phyloP scores from a whole-genome alignment of 2,113 vertebrate genomes.

The Anthoscopus minutus region DNA sequence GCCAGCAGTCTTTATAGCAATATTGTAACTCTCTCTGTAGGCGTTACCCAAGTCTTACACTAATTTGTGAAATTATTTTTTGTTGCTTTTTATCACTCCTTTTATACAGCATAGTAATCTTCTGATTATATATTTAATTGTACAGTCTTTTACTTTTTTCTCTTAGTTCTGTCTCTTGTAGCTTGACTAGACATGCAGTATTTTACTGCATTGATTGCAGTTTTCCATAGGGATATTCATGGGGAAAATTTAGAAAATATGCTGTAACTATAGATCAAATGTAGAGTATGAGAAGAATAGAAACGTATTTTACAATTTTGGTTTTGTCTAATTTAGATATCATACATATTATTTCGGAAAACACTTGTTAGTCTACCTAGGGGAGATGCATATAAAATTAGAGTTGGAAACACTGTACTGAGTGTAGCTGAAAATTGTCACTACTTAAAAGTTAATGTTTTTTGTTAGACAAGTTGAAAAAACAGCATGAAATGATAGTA shows the following conservation, averaged over 20 bases:
- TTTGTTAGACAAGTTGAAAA: background rate
- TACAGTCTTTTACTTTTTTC: background rate
- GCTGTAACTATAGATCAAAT: background rate
- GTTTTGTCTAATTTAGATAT: background rate
- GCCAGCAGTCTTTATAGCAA: background rate
- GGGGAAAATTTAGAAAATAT: background rate
- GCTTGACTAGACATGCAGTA: background rate
- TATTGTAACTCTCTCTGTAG: background rate
- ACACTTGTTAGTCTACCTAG: background rate
- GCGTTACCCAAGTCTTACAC: background rate
- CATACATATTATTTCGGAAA: background rate
- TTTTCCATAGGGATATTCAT: background rate
- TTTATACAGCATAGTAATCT: background rate
- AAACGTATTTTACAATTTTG: background rate
- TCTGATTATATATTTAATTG: background rate
- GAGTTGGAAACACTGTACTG: background rate
- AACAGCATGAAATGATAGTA: background rate
- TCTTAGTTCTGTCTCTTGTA: background rate
- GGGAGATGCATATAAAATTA: background rate
- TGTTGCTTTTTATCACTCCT: background rate
- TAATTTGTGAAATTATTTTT: background rate
- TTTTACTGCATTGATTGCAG: background rate
- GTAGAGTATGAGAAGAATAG: background rate
- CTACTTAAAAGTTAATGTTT: background rate
- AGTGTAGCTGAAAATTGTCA: background rate